A percentile compares a stretch with the other conserved stretches of the same genome.
phyloP scores from a whole-genome alignment of 1,140 invertebrate genomes.

The Sminthurinus signatus region DNA sequence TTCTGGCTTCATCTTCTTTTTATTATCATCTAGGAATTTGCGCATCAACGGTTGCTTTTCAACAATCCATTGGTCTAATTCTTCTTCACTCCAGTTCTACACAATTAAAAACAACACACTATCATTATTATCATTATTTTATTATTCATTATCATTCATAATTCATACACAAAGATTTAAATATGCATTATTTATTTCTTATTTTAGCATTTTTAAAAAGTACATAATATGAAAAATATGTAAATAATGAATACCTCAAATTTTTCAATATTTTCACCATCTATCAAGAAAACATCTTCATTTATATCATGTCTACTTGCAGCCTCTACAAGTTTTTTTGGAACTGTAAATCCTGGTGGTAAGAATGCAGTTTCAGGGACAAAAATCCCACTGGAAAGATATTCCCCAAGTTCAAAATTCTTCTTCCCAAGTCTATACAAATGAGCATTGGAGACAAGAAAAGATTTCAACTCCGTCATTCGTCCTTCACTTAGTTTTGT shows the following conservation, averaged over 20 bases:
- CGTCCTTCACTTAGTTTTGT: slow-evolving; percentile 31
- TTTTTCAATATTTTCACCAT: background rate
- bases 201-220: no score
- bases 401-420: slow-evolving; percentile 14
- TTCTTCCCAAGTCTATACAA: slow-evolving; percentile 14
- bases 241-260: slow-evolving; percentile 10
- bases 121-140: no score
- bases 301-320: background rate
- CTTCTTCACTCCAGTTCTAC: background rate
- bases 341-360: slow-evolving; percentile 8
- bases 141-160: no score
- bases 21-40: no score
- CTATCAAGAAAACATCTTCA: slow-evolving; percentile 4
- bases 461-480: slow-evolving; percentile 20
- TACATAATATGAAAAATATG: background rate
- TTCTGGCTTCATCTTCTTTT: background rate
- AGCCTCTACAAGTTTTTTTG: background rate
- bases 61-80: background rate
- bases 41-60: background rate
- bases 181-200: no score
- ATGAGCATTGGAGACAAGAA: slow-evolving; percentile 27
- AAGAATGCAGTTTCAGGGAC: slow-evolving; percentile 21
- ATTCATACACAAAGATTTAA: no score
- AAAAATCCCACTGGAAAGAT: slow-evolving; percentile 27
- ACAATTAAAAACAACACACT: background rate